phyloP scores from a whole-genome alignment of 2,797 vertebrate genomes.

The Limosa lapponica region DNA sequence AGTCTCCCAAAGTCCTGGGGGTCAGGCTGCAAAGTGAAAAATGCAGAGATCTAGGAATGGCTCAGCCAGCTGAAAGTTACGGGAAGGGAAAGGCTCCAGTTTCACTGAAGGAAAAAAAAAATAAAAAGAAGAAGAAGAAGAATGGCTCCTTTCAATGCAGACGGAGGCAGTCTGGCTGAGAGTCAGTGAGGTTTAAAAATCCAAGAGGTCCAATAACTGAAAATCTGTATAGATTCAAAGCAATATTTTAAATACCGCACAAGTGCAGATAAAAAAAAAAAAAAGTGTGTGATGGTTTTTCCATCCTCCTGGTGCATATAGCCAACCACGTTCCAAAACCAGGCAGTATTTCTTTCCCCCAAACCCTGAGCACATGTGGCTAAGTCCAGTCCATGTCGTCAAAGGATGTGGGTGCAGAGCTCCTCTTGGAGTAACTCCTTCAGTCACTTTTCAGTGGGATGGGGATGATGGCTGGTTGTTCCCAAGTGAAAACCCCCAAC shows the following conservation, averaged over 20 bases:
- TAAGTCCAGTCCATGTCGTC: neutral
- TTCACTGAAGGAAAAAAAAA: slow-evolving; percentile 58
- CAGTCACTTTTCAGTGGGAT: neutral
- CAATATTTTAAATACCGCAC: slow-evolving; percentile 68
- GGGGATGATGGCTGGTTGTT: neutral
- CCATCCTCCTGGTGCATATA: slow-evolving; percentile 34
- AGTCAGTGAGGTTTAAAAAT: slow-evolving; percentile 68
- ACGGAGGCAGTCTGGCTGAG: slow-evolving; percentile 65
- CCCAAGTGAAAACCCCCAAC: neutral
- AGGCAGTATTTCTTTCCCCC: neutral
- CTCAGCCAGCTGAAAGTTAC: slow-evolving; percentile 68
- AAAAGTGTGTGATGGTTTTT: slow-evolving; percentile 55
- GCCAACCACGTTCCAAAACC: neutral
- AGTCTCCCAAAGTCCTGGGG: slow-evolving; percentile 41
- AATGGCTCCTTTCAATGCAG: slow-evolving; percentile 74
- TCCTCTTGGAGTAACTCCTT: neutral
- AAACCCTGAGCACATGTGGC: neutral
- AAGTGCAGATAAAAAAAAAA: slow-evolving; percentile 36
- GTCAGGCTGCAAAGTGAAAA: slow-evolving; percentile 68
- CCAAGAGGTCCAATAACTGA: slow-evolving; percentile 74
- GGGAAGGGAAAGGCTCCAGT: slow-evolving; percentile 75
- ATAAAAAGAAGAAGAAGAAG: slow-evolving; percentile 41
- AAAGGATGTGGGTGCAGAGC: neutral
- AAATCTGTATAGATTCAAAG: slow-evolving; percentile 70
- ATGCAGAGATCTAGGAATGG: slow-evolving; percentile 64